Evolutionary conservation across 2,888 invertebrate genomes (phyloP).

Genomic region (Dryocosmus kuriphilus): DNA sequence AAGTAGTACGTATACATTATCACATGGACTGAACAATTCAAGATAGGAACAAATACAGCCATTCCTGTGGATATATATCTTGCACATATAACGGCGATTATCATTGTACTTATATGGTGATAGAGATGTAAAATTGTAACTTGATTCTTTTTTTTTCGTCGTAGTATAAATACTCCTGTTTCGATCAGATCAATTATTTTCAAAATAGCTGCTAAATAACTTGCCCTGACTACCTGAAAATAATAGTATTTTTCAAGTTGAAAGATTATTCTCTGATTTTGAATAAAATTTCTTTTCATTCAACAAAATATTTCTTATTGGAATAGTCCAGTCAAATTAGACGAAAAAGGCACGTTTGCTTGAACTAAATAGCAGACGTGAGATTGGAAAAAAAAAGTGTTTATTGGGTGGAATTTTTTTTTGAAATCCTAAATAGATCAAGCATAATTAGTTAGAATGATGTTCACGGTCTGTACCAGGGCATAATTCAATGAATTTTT

Average conservation of each 20-base stretch:
- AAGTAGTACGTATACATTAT: slow-evolving; percentile 88
- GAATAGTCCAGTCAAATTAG: no score
- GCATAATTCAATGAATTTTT: no score
- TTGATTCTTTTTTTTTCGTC: slow-evolving; percentile 85
- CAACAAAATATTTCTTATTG: no score
- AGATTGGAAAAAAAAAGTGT: no score
- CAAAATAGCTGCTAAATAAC: slow-evolving; percentile 81
- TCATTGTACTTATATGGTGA: slow-evolving; percentile 83
- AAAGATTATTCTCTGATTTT: no score
- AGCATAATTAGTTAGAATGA: no score
- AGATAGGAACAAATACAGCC: slow-evolving; percentile 80
- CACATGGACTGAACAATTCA: slow-evolving; percentile 84
- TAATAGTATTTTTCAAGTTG: background rate
- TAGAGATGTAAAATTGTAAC: slow-evolving; percentile 85
- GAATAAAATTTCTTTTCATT: no score
- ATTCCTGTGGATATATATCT: slow-evolving; percentile 83
- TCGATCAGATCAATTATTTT: slow-evolving; percentile 84
- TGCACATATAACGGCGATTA: slow-evolving; percentile 80
- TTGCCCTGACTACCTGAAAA: slow-evolving; percentile 68
- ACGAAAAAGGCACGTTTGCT: no score
- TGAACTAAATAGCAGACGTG: no score
- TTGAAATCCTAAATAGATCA: no score
- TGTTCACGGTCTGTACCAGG: no score
- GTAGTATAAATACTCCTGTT: slow-evolving; percentile 84
- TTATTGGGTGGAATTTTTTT: no score